Evolutionary conservation across 2,888 invertebrate genomes (phyloP), one percentile per base, ranked within the genome.

Genomic region (Zaprionus lineosus): DNA sequence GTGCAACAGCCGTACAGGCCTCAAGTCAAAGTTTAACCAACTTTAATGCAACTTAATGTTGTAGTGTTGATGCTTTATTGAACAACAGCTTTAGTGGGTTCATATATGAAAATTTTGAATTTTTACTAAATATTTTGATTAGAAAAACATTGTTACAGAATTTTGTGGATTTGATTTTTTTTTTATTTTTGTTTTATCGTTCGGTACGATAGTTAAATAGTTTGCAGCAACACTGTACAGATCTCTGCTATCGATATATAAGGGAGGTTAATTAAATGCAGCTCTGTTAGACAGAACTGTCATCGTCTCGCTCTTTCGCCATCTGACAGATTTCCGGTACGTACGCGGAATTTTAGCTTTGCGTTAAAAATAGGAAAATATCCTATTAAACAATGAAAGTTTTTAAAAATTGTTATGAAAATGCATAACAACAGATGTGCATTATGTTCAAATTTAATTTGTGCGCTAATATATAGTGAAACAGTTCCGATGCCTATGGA

Each of bases 271-370:
- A 14, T 46, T 12, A n/a, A 60, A 51, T 71, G 24, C 55, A 72
- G 12, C 74, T 57, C 69, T 63, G 48, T 47, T 1, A 24, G 41
- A 29, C 48, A 50, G 51, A 53, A 12, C 61, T 79, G 70, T 76
- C 75, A 68, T 73, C 65, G 29, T 59, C 75, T 86, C 87, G 70
- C 83, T 89, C 89, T 89, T 89, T 89, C 88, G 88, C 88, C 87
- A 88, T 88, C 89, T 79, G 81, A 85, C 85, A 89, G 86, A 88
- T 89, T 88, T 89, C 89, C 89, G 89, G 89, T 89, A 89, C 71
- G 89, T 89, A 89, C 88, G 87, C 74, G 74, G 76, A 75, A 77
- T 87, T 87, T 72, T 48, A 73, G 53, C 51, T 51, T 70, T 44
- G 58, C 41, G 12, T 34, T 60, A 63, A 67, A 73, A 63, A 58